phyloP scores from a whole-genome alignment of 2,797 vertebrate genomes.

The Tinamus major region DNA sequence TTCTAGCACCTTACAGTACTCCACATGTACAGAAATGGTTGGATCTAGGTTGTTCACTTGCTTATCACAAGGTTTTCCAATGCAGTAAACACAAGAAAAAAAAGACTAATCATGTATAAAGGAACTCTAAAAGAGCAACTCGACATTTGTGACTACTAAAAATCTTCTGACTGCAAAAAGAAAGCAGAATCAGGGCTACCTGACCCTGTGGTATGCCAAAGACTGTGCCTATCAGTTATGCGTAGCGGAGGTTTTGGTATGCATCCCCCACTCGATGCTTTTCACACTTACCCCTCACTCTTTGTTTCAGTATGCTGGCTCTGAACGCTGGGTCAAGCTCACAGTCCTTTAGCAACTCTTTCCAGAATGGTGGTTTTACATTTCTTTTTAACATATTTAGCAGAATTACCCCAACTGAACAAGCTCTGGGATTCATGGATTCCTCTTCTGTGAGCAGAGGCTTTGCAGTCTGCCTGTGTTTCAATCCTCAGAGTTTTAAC shows the following conservation, averaged over 20 bases:
- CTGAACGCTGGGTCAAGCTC: neutral
- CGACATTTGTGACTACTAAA: neutral
- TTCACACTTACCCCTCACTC: neutral
- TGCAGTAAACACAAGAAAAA: neutral
- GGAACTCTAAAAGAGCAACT: neutral
- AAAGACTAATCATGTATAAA: neutral
- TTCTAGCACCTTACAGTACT: neutral
- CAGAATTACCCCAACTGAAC: neutral
- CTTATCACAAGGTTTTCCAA: neutral
- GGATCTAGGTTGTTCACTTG: neutral
- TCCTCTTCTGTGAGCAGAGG: neutral
- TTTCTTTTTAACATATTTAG: neutral
- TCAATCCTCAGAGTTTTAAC: neutral
- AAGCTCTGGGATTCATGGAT: neutral
- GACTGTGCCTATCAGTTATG: neutral
- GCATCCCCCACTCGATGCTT: neutral
- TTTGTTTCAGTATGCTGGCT: neutral
- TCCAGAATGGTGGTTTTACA: neutral
- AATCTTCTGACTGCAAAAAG: neutral
- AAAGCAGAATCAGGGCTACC: neutral
- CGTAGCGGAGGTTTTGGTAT: neutral
- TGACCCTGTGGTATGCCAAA: neutral
- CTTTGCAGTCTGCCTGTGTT: neutral
- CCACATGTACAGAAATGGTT: neutral
- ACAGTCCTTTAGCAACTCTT: neutral